phyloP scores from a whole-genome alignment of 2,888 invertebrate genomes.

The Malthinus flaveolus region DNA sequence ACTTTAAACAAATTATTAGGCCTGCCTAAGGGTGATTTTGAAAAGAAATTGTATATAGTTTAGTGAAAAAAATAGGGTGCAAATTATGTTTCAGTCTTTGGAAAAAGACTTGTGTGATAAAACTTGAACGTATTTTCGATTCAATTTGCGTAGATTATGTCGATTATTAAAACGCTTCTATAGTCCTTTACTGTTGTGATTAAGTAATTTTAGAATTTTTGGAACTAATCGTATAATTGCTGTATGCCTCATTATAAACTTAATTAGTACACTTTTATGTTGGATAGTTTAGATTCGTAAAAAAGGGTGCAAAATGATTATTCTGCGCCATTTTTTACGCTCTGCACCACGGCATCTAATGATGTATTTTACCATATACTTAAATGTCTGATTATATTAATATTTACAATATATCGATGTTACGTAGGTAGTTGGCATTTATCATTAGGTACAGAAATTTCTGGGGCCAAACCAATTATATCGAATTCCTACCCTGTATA shows the following conservation, averaged over 20 bases:
- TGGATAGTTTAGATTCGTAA: too few relatives aligned
- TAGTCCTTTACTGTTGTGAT: constrained; percentile 27
- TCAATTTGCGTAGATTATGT: constrained; percentile 5
- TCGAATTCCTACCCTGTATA: constrained; percentile 19
- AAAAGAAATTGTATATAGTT: constrained; percentile 17
- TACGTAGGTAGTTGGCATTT: constrained; percentile 12
- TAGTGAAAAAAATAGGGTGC: constrained; percentile 11
- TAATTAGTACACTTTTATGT: too few relatives aligned
- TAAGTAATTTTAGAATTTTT: constrained; percentile 24
- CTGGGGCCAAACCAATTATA: constrained; percentile 21
- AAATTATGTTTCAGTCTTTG: constrained; percentile 22
- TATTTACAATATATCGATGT: constrained; percentile 16
- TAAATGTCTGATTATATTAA: constrained; percentile 18
- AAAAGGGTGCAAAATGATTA: not conserved
- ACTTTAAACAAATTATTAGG: too few relatives aligned
- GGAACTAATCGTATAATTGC: constrained; percentile 10
- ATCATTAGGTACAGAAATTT: constrained; percentile 22
- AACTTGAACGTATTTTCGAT: constrained; percentile 17
- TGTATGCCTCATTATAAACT: too few relatives aligned
- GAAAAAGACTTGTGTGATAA: constrained; percentile 28
- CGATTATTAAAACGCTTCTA: constrained; percentile 17
- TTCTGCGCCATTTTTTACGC: not conserved
- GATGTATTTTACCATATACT: constrained; percentile 14
- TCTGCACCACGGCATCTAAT: not conserved
- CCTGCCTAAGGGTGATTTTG: constrained; percentile 19